These are phyloP conservation scores for Sinelater perroti DNA, from an alignment of 2,888 invertebrate genomes.

Conservation along the genomic window DNA sequence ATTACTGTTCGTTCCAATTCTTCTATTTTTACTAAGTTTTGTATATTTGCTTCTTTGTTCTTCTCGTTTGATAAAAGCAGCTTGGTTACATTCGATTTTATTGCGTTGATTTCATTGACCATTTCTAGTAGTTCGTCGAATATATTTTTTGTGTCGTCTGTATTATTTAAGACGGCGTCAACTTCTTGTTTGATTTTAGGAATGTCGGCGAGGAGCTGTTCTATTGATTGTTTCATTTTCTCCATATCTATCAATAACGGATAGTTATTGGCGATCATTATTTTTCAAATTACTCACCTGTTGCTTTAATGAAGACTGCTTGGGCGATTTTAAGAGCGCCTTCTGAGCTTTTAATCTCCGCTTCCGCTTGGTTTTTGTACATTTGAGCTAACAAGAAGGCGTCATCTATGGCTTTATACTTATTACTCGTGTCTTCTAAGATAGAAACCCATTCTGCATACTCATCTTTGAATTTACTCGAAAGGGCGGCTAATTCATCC, in stretches of 20 bases:
- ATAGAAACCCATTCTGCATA: too few species aligned
- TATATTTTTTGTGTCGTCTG: conserved; percentile 16
- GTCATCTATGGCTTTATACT: conserved; percentile 8
- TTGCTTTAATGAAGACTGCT: not conserved
- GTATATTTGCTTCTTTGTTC: not conserved
- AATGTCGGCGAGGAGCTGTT: conserved; percentile 17
- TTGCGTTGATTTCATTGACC: conserved; percentile 18
- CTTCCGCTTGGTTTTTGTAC: conserved; percentile 13
- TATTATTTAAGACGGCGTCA: conserved; percentile 20
- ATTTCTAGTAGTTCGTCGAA: conserved; percentile 19
- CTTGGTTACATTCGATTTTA: conserved; percentile 16
- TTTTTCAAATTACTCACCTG: conserved; percentile 6
- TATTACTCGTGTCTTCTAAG: not conserved
- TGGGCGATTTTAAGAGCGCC: not conserved
- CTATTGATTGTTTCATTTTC: conserved; percentile 7
- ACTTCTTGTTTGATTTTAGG: conserved; percentile 19
- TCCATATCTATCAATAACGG: conserved; percentile 15
- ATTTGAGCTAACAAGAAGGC: not conserved
- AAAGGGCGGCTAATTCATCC: too few species aligned
- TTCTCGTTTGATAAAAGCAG: not conserved
- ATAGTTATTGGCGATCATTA: too few species aligned
- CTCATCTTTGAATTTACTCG: too few species aligned
- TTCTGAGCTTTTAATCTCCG: not conserved
- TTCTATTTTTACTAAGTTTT: conserved; percentile 4
- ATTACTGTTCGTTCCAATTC: conserved; percentile 23